Conservation (phyloP, 2,113 vertebrate species). For the Odocoileus virginianus region DNA sequence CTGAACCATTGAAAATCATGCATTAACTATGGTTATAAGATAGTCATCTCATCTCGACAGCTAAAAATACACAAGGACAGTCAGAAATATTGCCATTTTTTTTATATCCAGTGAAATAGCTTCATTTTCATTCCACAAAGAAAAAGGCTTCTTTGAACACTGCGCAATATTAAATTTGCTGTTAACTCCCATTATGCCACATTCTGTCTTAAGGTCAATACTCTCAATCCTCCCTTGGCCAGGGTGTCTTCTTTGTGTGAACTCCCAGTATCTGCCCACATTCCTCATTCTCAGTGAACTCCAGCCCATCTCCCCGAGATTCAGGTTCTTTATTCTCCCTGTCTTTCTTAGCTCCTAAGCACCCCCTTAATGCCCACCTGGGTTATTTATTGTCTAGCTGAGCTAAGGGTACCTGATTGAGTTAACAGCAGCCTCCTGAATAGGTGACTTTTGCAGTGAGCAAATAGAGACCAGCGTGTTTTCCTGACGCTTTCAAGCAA, state of each 20-base stretch:
- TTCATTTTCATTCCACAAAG: slow-evolving; percentile 67
- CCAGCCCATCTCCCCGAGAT: too few relatives aligned
- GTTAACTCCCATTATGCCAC: slow-evolving; percentile 41
- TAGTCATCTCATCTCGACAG: slow-evolving; percentile 69
- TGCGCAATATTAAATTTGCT: slow-evolving; percentile 69
- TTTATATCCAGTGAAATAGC: slow-evolving; percentile 67
- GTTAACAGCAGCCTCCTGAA: neutral
- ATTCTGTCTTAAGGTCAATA: slow-evolving; percentile 1
- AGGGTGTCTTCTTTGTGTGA: neutral
- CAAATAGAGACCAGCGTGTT: neutral
- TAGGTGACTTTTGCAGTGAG: neutral
- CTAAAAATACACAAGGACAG: slow-evolving; percentile 75
- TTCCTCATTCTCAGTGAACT: neutral
- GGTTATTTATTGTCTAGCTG: neutral
- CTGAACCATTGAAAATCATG: slow-evolving; percentile 73
- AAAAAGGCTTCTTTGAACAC: slow-evolving; percentile 57
- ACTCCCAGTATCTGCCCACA: neutral
- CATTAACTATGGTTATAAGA: slow-evolving; percentile 67
- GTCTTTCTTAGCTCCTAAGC: neutral
- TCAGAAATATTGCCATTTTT: slow-evolving; percentile 70
- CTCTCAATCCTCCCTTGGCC: neutral
- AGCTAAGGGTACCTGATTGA: neutral
- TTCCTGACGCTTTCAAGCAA: neutral
- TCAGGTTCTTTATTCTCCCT: neutral
- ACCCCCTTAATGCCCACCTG: neutral